Percentiles rank a stretch among this genome's conserved stretches.
Conservation (phyloP, 2,797 vertebrate species). For the Tragopan temminckii region DNA sequence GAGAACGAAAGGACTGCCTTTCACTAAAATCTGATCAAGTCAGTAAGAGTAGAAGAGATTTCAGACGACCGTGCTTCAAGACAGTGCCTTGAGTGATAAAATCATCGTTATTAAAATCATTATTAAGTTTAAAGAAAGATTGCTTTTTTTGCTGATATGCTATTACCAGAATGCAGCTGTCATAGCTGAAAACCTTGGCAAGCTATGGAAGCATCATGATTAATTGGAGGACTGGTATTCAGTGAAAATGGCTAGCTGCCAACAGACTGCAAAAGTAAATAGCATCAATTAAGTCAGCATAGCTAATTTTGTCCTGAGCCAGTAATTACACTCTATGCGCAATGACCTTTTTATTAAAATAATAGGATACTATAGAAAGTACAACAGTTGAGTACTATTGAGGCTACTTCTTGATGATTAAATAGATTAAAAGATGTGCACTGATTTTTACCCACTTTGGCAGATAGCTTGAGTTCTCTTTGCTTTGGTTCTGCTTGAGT, state of each 20-base stretch:
- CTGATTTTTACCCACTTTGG: background rate
- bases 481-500: background rate
- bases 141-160: background rate
- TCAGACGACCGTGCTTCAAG: background rate
- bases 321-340: constrained; percentile 21
- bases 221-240: constrained; percentile 42
- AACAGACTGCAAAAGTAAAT: constrained; percentile 46
- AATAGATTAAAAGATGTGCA: background rate
- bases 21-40: background rate
- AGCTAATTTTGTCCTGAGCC: constrained; percentile 43
- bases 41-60: background rate
- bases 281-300: constrained; percentile 41
- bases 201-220: constrained; percentile 14
- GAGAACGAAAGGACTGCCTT: background rate
- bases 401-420: background rate
- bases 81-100: background rate
- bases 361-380: constrained; percentile 19
- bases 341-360: constrained; percentile 59
- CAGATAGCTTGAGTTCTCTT: background rate
- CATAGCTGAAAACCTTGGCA: background rate
- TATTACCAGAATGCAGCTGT: constrained; percentile 47
- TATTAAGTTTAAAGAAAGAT: background rate
- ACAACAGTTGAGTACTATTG: background rate
- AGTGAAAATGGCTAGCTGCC: constrained; percentile 41
- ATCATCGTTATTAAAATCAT: background rate